Evolutionary conservation across 2,797 vertebrate genomes (phyloP), one percentile per base, ranked within the genome.

Genomic region (Acanthurus tractus): DNA sequence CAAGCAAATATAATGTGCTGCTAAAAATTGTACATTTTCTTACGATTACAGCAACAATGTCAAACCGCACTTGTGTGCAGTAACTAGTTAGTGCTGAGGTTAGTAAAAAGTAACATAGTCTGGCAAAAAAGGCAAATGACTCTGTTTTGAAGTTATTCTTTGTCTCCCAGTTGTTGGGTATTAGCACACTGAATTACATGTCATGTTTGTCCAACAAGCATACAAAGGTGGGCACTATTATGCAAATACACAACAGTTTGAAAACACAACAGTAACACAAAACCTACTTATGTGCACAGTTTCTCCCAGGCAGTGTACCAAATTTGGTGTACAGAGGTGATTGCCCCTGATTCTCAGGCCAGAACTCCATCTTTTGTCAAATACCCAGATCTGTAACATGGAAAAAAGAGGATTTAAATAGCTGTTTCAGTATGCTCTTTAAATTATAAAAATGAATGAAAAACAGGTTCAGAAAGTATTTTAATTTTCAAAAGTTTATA

Each of bases 351-450:
- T 84, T 87, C 56, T 90, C 89, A 46, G 88, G 68, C 93, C 93
- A 93, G 81, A 86, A 90, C 59, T 94, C 93, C 95, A 95, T 95
- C 56, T 84, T 86, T 62, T 71, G 68, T 84, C 14, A 78, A 17
- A 75, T 72, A 63, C 44, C 71, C 62, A 79, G 62, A 81, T 79
- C 90, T 88, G 68, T 82, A 88, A 71, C 34, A 76, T 66, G 29
- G 34, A 38, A n/a, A 40, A 45, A 44, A 48, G 46, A 69, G 4
- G 57, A 18, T 38, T 48, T 42, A 48, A 15, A 29, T 9, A 57
- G 22, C 5, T 25, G 4, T 46, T 67, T 17, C 9, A 58, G 11
- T 63, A 5, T 52, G 10, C 18, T 49, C 4, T 56, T 48, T 18
- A 38, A 44, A 18, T 14, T 23, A 44, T 50, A 25, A 12, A 40